These are phyloP conservation scores for Galagoides demidoff DNA, from an alignment of 2,797 vertebrate species.

Conservation along the genomic window DNA sequence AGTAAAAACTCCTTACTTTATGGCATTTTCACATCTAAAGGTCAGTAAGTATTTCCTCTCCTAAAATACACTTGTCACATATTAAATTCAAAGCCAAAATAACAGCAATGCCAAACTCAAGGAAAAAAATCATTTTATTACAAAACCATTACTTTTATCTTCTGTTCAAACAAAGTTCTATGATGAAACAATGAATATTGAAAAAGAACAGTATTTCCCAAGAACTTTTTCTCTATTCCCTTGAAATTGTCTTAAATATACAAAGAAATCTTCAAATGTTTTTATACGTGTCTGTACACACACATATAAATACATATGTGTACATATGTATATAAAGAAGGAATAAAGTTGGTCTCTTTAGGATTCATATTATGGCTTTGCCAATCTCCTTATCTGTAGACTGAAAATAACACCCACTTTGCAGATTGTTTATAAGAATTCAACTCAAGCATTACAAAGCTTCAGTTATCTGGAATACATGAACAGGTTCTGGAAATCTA, in stretches of 20 bases:
- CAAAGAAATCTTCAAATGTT: background rate
- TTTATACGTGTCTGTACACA: background rate
- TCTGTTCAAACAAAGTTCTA: background rate
- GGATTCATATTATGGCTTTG: background rate
- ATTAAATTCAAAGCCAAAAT: conserved; percentile 46
- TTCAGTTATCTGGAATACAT: background rate
- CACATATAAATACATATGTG: background rate
- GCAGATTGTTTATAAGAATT: background rate
- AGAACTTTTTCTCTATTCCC: background rate
- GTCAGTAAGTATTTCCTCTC: background rate
- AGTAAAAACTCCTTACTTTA: background rate
- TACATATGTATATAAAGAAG: background rate
- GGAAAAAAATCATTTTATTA: background rate
- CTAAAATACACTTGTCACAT: background rate
- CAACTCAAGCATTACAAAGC: background rate
- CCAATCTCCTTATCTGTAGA: background rate
- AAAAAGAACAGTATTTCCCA: background rate
- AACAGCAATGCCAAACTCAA: conserved; percentile 6
- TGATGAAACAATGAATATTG: background rate
- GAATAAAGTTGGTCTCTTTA: background rate
- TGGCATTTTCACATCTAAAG: background rate
- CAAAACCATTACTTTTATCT: background rate
- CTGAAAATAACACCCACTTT: background rate
- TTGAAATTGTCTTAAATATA: background rate
- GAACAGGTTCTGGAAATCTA: background rate